Evolutionary conservation across 2,113 vertebrate genomes (phyloP).

Genomic region (Nannobrachium achirus): DNA sequence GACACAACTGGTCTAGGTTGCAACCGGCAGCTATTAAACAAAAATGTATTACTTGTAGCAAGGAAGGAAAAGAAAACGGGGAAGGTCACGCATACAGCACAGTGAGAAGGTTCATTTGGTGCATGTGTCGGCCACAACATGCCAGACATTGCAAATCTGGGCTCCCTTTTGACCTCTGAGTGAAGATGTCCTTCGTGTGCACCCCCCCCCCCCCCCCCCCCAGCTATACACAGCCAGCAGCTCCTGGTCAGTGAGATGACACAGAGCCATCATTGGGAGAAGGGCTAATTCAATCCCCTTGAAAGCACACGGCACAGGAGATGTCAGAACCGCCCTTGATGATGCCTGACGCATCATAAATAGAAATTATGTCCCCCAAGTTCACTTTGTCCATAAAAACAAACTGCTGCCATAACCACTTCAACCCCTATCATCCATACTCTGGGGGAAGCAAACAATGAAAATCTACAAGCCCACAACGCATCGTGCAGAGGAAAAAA

Average conservation of each 20-base stretch:
- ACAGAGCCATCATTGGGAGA: constrained; percentile 7
- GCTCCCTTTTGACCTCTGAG: not conserved
- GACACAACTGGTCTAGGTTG: too few relatives aligned
- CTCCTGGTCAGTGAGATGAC: not conserved
- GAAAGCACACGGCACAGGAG: not conserved
- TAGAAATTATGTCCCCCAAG: constrained; percentile 2
- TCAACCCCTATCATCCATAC: not conserved
- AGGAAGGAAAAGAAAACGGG: too few relatives aligned
- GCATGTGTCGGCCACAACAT: too few relatives aligned
- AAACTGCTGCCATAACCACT: not conserved
- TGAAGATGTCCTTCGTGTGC: not conserved
- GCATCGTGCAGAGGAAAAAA: too few relatives aligned
- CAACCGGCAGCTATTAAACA: too few relatives aligned
- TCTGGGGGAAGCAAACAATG: too few relatives aligned
- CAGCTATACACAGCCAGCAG: constrained; percentile 2
- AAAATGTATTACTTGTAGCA: too few relatives aligned
- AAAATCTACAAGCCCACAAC: too few relatives aligned
- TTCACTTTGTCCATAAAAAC: not conserved
- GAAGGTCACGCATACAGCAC: too few relatives aligned
- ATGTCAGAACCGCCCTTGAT: constrained; percentile 22
- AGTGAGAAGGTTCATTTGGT: too few relatives aligned
- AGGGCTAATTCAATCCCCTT: not conserved
- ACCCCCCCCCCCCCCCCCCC: not conserved
- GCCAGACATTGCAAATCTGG: not conserved
- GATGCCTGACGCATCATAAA: not conserved